Conservation (phyloP, 2,888 invertebrate genomes). For the Sinhomidia bicolor region DNA sequence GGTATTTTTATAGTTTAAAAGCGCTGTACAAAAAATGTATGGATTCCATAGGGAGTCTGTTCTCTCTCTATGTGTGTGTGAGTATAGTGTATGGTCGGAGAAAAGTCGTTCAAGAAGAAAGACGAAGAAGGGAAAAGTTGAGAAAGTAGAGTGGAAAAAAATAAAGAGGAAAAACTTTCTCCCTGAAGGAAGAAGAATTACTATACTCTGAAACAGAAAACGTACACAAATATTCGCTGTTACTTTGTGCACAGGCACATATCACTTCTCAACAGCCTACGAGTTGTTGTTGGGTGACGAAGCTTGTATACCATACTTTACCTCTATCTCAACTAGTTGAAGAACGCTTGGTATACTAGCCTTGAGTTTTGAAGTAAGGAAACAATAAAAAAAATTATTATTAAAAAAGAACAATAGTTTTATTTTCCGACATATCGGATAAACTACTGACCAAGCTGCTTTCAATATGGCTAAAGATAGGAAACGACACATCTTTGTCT, state of each 20-base stretch:
- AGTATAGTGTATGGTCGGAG: conserved; percentile 19
- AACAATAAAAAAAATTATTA: too few species aligned
- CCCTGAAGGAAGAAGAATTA: conserved; percentile 60
- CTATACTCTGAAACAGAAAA: not conserved
- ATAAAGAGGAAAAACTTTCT: conserved; percentile 42
- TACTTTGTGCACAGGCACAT: conserved; percentile 5
- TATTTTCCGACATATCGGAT: not conserved
- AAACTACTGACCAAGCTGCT: too few species aligned
- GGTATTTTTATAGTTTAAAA: not conserved
- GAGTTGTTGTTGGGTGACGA: too few species aligned
- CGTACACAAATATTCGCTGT: conserved; percentile 24
- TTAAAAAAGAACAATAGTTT: too few species aligned
- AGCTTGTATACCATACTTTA: too few species aligned
- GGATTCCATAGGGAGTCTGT: conserved; percentile 44
- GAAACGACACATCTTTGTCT: not conserved
- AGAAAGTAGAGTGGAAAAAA: conserved; percentile 63
- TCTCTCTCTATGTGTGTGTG: not conserved
- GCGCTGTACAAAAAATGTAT: not conserved
- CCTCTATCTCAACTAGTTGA: too few species aligned
- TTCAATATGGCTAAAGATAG: too few species aligned
- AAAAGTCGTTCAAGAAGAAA: conserved; percentile 57
- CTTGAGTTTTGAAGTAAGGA: too few species aligned
- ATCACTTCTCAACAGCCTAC: not conserved
- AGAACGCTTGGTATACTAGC: not conserved
- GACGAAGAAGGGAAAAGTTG: conserved; percentile 49